Evolutionary conservation across 2,113 vertebrate species (phyloP), one percentile per base, ranked within the genome.

Genomic region (Gadus chalcogrammus): DNA sequence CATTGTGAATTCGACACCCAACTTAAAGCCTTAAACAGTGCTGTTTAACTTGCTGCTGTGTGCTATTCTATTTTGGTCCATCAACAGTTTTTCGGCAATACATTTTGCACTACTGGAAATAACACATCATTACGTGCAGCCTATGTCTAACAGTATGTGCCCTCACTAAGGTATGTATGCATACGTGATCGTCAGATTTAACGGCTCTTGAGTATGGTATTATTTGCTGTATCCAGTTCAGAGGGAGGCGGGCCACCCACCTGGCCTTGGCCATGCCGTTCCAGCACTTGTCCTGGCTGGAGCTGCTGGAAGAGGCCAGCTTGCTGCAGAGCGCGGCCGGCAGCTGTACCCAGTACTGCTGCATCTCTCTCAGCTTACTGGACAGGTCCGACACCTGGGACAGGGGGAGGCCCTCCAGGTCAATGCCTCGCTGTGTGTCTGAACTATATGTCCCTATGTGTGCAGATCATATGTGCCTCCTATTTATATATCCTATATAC

Each of bases 331-430:
- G 89, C 0, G 79, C 88, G 15, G 90, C 52, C 0, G 95, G 94
- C 4, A 98, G 92, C 76, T 93, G 87, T 78, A 93, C 74, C 96
- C 96, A 98, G 87, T 95, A 96, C 56, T 94, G 93, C 79, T 93
- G 93, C 78, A 94, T 90, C 4, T 94, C 94, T 0, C 91, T 93
- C 73, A 98, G 90, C 76, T 95, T 95, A 68, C 89, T 91, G 89
- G 94, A 95, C 73, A 95, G 93, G 70, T 96, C 94, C 0, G 94
- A 92, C 65, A 96, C 94, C 96, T 97, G 88, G 61, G 62, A 35
- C 24, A 53, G 20, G 27, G 17, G 16, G 61, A 18, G 18, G 53
- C 31, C 31, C 6, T 35, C 4, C 6, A 35, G 4, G 31, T 35
- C 31, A 16, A 12, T 55, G 53, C 12, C 12, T 55, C 53, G 0